These are phyloP conservation scores for Diglossa brunneiventris DNA, from an alignment of 2,113 vertebrate species.

Conservation along the genomic window DNA sequence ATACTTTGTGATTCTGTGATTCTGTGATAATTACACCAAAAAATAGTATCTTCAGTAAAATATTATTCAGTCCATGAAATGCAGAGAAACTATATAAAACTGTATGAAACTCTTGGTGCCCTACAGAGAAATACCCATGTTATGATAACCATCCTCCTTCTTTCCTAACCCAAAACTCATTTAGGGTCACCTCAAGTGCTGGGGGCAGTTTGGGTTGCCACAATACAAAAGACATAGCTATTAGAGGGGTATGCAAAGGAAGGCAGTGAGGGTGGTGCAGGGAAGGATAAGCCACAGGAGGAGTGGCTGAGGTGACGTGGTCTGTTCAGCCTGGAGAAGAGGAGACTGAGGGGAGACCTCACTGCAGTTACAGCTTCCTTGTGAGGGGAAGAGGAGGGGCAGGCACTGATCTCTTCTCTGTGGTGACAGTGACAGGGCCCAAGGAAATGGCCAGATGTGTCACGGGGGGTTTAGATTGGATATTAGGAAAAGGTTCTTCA, in stretches of 20 bases:
- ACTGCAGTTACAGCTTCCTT: rapidly evolving
- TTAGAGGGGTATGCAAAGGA: not conserved
- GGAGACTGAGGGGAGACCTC: not conserved
- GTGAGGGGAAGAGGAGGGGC: not conserved
- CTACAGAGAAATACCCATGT: not conserved
- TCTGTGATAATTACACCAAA: not conserved
- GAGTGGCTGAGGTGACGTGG: rapidly evolving
- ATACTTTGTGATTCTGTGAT: not conserved
- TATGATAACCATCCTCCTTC: not conserved
- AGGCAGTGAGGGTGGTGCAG: not conserved
- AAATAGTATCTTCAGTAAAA: not conserved
- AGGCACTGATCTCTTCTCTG: too few species aligned
- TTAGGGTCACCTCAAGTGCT: not conserved
- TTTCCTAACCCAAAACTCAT: not conserved
- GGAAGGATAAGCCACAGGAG: rapidly evolving
- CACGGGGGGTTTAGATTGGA: rapidly evolving
- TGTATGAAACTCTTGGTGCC: not conserved
- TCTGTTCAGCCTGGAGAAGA: not conserved
- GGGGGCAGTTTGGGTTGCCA: not conserved
- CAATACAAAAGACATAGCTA: not conserved
- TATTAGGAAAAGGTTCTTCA: not conserved
- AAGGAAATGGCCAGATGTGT: rapidly evolving
- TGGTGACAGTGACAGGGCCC: rapidly evolving
- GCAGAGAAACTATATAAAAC: not conserved
- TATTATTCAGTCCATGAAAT: not conserved